phyloP scores from a whole-genome alignment of 2,113 vertebrate genomes.

The Ptilonorhynchus violaceus region DNA sequence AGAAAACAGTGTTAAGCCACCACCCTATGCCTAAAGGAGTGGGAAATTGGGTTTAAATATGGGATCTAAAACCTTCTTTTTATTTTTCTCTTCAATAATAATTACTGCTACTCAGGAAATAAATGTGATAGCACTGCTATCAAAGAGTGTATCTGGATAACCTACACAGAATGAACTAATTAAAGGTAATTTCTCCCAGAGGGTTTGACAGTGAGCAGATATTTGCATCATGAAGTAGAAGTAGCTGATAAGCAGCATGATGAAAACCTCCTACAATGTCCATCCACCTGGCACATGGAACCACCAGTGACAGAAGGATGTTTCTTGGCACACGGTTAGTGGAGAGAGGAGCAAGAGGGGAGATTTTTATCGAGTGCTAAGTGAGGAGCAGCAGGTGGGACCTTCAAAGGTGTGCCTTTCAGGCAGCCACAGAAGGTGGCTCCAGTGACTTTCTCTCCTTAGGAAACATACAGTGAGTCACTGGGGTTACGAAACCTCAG shows the following conservation, averaged over 20 bases:
- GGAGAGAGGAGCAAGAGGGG: constrained; percentile 48
- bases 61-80: background rate
- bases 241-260: constrained; percentile 14
- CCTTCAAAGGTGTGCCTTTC: constrained; percentile 9
- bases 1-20: background rate
- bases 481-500: constrained; percentile 32
- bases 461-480: constrained; percentile 29
- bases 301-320: constrained; percentile 20
- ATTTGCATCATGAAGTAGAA: background rate
- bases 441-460: constrained; percentile 40
- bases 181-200: background rate
- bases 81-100: background rate
- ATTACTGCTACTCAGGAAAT: background rate
- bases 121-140: background rate
- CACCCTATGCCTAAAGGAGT: background rate
- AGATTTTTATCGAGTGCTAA: constrained; percentile 56
- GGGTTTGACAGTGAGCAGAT: background rate
- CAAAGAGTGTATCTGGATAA: background rate
- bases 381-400: constrained; percentile 57
- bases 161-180: background rate
- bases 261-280: constrained; percentile 7
- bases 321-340: constrained; percentile 12
- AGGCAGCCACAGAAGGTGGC: constrained; percentile 8
- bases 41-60: background rate
- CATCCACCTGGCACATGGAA: background rate